phyloP scores from a whole-genome alignment of 1,140 invertebrate genomes.

The Triops longicaudatus region DNA sequence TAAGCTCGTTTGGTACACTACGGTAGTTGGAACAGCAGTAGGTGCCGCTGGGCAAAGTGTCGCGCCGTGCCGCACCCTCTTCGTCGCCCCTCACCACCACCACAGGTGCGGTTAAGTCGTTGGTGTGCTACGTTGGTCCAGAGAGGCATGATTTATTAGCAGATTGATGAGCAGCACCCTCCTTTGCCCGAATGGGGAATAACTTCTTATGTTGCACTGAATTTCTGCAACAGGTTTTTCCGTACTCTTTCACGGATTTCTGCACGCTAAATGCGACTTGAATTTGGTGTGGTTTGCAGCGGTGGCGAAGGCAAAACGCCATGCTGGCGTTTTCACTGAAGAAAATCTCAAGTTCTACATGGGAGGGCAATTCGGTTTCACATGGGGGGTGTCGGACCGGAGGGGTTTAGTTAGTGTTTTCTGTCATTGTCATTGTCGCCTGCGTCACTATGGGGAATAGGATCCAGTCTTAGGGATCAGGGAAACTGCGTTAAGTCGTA shows the following conservation, averaged over 20 bases:
- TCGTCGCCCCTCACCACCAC: neutral
- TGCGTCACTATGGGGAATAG: neutral
- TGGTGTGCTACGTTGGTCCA: neutral
- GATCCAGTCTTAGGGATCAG: neutral
- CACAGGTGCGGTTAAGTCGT: neutral
- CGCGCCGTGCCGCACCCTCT: neutral
- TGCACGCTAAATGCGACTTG: too few relatives aligned
- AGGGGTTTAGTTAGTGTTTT: neutral
- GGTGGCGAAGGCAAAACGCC: neutral
- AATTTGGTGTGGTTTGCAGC: neutral
- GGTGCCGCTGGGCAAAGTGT: neutral
- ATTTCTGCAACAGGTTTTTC: neutral
- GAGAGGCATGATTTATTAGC: constrained; percentile 2
- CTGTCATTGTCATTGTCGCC: neutral
- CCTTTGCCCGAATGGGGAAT: neutral
- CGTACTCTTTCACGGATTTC: neutral
- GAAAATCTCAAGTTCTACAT: neutral
- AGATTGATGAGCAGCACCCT: neutral
- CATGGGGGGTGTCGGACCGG: neutral
- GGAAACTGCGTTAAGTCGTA: neutral
- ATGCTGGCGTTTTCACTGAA: neutral
- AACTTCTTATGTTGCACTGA: neutral
- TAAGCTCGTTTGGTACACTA: neutral
- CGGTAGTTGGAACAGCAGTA: neutral
- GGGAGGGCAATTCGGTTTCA: neutral